Percentiles rank a stretch among this genome's conserved stretches.
Conservation (phyloP, 1,140 invertebrate species). For the Drosophila pandora region DNA sequence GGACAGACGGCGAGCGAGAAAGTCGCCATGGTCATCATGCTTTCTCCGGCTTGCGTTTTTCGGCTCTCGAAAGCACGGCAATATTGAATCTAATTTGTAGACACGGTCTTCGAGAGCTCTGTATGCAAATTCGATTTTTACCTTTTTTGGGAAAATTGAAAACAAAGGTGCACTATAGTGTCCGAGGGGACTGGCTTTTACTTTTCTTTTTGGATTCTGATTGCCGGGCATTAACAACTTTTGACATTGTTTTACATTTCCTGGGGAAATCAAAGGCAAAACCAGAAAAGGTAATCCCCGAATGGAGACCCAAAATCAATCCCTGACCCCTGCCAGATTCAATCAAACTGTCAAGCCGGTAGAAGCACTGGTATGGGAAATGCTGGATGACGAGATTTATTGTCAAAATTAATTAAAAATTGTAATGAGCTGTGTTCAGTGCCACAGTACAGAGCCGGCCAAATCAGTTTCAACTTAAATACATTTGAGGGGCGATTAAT, state of each 20-base stretch:
- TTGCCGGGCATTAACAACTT: constrained; percentile 73
- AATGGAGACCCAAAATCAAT: constrained; percentile 30
- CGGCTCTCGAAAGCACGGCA: constrained; percentile 17
- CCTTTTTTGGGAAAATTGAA: constrained; percentile 32
- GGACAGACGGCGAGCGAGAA: constrained; percentile 37
- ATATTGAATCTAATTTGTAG: constrained; percentile 80
- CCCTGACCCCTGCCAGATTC: constrained; percentile 38
- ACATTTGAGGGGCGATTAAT: constrained; percentile 66
- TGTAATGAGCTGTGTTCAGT: constrained; percentile 60
- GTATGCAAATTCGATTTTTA: constrained; percentile 63
- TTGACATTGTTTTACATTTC: constrained; percentile 79
- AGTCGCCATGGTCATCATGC: constrained; percentile 51
- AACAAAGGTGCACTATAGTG: constrained; percentile 56
- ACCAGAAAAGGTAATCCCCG: constrained; percentile 16
- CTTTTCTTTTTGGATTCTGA: constrained; percentile 32
- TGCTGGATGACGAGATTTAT: constrained; percentile 49
- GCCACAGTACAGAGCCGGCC: constrained; percentile 1
- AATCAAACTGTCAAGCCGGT: constrained; percentile 70
- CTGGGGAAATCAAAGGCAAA: constrained; percentile 65
- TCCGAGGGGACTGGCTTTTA: constrained; percentile 9
- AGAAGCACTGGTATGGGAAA: not conserved
- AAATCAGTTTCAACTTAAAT: constrained; percentile 53
- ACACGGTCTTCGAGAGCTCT: constrained; percentile 55
- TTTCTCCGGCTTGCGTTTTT: constrained; percentile 14
- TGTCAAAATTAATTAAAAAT: constrained; percentile 82